Base-by-base conservation (phyloP, 1,140 invertebrate genomes). In the Aphaenogaster floridana region DNA sequence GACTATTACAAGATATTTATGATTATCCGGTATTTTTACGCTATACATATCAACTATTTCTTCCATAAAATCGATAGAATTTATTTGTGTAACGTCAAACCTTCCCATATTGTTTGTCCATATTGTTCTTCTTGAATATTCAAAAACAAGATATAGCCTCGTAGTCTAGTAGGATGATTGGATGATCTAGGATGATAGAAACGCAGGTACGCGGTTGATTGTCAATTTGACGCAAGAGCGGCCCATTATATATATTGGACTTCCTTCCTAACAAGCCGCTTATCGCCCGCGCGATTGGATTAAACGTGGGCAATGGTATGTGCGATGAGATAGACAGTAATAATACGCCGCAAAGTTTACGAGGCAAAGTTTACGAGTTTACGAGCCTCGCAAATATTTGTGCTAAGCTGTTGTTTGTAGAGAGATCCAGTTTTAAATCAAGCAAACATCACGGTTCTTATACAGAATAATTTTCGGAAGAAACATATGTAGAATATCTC, bases 171-270 rank as follows among this genome's bases (percentile, higher is more conserved):
- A 17, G 39, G 21, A 42, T 1, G 17, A 48, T n/a, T n/a, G 28
- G 21, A 71, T 3, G 13, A 63, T 39, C 28, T 63, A 63, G 64
- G 1, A 68, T 15, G 3, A 61, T 69, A 2, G 8, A 17, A 57
- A 28, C 34, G 69, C 8, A 34, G 28, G 28, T 71, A 83, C 17
- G 39, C 68, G n/a, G 15, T 83, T 57, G 28, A 48, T 36, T 8
- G 28, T 45, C 52, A 9, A 61, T 72, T 72, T 61, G 28, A 28
- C 28, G 21, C 50, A 59, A 57, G 54, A 84, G 28, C 6, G 28
- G 7, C 7, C 8, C n/a, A 61, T 50, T 74, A 76, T 17, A 1
- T 74, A 74, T 61, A 28, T 34, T 63, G 28, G 28, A 84, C 69
- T 84, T 63, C 80, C 80, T 63, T 48, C 2, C 15, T 48, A 48